Conservation (phyloP, 2,888 invertebrate genomes). For the Lordiphosa andalusiaca region DNA sequence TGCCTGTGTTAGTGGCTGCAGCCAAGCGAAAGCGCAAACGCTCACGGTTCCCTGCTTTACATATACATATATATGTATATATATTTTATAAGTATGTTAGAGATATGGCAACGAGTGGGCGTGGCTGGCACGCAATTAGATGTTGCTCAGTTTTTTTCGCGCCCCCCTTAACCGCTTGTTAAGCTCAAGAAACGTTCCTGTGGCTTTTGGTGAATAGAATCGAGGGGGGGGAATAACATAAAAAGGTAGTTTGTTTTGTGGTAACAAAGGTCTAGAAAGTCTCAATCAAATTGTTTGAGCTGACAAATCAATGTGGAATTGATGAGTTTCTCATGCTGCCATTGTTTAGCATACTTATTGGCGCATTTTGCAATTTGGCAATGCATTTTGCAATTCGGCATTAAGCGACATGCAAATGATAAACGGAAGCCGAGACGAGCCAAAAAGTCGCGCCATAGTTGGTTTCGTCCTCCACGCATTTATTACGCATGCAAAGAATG, state of each 20-base stretch:
- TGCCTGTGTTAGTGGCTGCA: slow-evolving; percentile 36
- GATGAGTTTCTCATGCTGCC: slow-evolving; percentile 41
- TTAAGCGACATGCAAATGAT: slow-evolving; percentile 58
- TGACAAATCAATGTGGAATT: slow-evolving; percentile 59
- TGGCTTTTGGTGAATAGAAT: no score
- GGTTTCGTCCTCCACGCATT: slow-evolving; percentile 31
- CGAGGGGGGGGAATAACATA: no score
- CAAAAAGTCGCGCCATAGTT: slow-evolving; percentile 49
- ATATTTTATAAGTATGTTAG: slow-evolving; percentile 20
- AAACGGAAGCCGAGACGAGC: slow-evolving; percentile 51
- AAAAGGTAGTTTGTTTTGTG: no score
- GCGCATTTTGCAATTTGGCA: slow-evolving; percentile 42
- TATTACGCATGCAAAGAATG: slow-evolving; percentile 70
- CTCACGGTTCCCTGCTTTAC: slow-evolving; percentile 45
- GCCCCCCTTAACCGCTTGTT: not conserved
- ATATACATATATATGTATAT: slow-evolving; percentile 4
- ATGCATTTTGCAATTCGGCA: slow-evolving; percentile 50
- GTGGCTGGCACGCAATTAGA: slow-evolving; percentile 51
- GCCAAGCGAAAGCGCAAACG: slow-evolving; percentile 39
- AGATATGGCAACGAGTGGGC: slow-evolving; percentile 14
- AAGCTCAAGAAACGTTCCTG: slow-evolving; percentile 1
- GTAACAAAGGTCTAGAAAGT: not conserved
- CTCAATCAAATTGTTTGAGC: slow-evolving; percentile 7
- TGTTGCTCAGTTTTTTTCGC: slow-evolving; percentile 40
- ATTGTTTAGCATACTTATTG: slow-evolving; percentile 71